Conservation (phyloP, 2,113 vertebrate species). For the Caretta caretta region DNA sequence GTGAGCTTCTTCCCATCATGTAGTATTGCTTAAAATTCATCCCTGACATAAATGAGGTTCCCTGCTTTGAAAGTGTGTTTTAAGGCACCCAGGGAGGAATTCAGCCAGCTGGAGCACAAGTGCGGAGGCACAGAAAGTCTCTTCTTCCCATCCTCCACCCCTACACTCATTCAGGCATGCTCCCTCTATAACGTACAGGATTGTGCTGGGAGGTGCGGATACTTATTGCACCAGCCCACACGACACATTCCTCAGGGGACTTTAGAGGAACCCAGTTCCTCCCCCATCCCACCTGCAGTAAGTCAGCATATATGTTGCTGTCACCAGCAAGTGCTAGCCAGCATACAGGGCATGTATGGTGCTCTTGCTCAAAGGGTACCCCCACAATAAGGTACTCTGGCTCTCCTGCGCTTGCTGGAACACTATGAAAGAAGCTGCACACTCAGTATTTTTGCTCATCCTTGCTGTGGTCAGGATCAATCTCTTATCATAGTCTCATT, state of each 20-base stretch:
- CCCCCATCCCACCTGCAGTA: background rate
- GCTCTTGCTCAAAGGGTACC: background rate
- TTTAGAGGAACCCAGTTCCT: background rate
- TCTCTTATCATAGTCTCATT: background rate
- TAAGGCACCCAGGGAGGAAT: background rate
- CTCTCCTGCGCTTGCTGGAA: slow-evolving; percentile 3
- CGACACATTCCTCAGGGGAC: accelerated
- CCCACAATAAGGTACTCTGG: background rate
- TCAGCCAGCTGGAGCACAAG: background rate
- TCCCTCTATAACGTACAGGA: background rate
- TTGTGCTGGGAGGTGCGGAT: background rate
- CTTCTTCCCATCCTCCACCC: background rate
- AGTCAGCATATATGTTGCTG: background rate
- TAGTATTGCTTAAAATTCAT: background rate
- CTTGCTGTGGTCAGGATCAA: background rate
- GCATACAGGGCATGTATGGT: background rate
- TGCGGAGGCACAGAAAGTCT: background rate
- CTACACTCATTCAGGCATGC: background rate
- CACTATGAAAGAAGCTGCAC: background rate
- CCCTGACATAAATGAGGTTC: background rate
- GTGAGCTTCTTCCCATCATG: background rate
- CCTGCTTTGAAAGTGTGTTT: background rate
- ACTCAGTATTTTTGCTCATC: background rate
- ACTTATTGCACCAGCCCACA: accelerated
- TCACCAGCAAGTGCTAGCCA: background rate